Evolutionary conservation across 1,140 invertebrate genomes (phyloP).

Genomic region (Sycobia sp.): DNA sequence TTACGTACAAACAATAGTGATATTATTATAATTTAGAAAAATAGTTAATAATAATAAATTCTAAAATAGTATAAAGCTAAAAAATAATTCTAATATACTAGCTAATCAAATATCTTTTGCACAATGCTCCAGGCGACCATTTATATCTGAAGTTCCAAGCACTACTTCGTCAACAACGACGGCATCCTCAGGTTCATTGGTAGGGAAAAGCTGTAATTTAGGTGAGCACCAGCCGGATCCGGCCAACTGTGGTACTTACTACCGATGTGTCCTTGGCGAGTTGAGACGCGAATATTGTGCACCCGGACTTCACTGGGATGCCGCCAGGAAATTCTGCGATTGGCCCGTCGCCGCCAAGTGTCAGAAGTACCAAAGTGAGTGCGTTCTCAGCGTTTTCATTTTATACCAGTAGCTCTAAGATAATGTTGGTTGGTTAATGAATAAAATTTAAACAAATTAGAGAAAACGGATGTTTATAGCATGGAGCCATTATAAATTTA

Average conservation of each 20-base stretch:
- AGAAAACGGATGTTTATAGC: too few relatives aligned
- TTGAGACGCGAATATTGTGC: conserved; percentile 74
- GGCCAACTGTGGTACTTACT: conserved; percentile 75
- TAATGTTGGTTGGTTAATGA: too few relatives aligned
- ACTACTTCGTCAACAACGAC: conserved; percentile 18
- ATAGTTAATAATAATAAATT: too few relatives aligned
- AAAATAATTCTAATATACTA: too few relatives aligned
- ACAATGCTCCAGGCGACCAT: conserved; percentile 44
- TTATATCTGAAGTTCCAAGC: conserved; percentile 26
- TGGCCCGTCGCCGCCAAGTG: conserved; percentile 79
- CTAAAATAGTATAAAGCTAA: too few relatives aligned
- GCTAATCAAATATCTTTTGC: too few relatives aligned
- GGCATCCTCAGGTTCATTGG: neutral
- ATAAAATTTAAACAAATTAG: too few relatives aligned
- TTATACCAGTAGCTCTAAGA: too few relatives aligned
- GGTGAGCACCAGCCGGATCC: conserved; percentile 72
- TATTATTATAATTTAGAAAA: too few relatives aligned
- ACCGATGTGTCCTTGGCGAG: conserved; percentile 74
- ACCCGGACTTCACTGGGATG: conserved; percentile 82
- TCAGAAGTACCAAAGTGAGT: conserved; percentile 48
- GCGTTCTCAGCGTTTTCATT: too few relatives aligned
- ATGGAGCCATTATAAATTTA: too few relatives aligned
- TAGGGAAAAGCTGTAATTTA: conserved; percentile 61
- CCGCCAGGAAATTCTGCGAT: conserved; percentile 70
- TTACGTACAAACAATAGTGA: too few relatives aligned